phyloP scores from a whole-genome alignment of 2,888 invertebrate genomes.

The Punctoribates punctum region DNA sequence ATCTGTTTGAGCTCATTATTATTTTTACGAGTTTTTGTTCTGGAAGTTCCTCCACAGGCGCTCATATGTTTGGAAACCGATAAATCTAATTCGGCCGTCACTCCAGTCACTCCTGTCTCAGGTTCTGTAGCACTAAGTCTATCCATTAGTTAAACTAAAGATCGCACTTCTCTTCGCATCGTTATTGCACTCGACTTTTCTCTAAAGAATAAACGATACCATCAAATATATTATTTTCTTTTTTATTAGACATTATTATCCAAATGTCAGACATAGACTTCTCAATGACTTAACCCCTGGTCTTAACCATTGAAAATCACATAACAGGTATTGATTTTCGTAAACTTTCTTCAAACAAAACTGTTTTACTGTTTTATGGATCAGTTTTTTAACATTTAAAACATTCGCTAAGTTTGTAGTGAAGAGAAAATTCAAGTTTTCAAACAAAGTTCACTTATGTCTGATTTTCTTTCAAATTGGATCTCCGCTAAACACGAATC shows the following conservation, averaged over 20 bases:
- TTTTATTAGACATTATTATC: not conserved
- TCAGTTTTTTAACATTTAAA: too few relatives aligned
- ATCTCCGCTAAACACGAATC: not conserved
- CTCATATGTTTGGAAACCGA: constrained; percentile 7
- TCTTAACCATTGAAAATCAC: not conserved
- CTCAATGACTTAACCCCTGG: not conserved
- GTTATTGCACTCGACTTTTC: constrained; percentile 10
- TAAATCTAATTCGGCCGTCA: constrained; percentile 9
- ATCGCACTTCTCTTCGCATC: constrained; percentile 6
- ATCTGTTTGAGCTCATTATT: constrained; percentile 9
- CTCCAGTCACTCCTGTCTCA: not conserved
- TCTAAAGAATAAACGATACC: not conserved
- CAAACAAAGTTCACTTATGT: not conserved
- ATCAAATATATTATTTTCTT: not conserved
- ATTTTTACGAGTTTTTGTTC: constrained; percentile 12
- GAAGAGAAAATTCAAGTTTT: not conserved
- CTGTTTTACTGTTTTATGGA: too few relatives aligned
- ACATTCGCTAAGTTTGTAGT: not conserved
- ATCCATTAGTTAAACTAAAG: constrained; percentile 21
- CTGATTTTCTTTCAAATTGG: not conserved
- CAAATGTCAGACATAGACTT: not conserved
- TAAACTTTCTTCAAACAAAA: not conserved
- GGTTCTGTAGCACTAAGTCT: not conserved
- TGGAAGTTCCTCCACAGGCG: not conserved
- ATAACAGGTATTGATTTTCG: not conserved